These are phyloP conservation scores for Oscheius onirici DNA, from an alignment of 2,888 invertebrate species.

Conservation along the genomic window DNA sequence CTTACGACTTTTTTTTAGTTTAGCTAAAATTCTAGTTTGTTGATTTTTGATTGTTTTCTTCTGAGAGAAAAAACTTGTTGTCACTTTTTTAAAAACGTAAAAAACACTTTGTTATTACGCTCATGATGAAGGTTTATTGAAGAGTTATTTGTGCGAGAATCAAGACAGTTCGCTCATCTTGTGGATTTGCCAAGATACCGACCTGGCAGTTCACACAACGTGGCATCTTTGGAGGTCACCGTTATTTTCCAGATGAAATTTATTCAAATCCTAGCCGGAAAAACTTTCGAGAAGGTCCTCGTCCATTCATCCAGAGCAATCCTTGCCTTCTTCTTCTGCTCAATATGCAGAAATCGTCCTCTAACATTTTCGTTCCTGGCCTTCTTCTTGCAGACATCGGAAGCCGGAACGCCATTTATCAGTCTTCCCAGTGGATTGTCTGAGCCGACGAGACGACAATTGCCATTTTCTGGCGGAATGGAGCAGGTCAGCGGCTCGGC, in stretches of 20 bases:
- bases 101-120: no score
- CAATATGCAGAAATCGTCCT: conserved; percentile 25
- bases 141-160: no score
- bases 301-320: conserved; percentile 9
- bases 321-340: conserved; percentile 14
- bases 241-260: conserved; percentile 12
- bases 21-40: conserved; percentile 20
- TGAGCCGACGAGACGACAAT: background rate
- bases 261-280: background rate
- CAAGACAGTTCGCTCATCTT: no score
- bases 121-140: no score
- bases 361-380: conserved; percentile 11
- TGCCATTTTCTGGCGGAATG: background rate
- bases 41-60: conserved; percentile 6
- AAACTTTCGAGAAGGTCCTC: background rate
- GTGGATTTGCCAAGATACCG: no score
- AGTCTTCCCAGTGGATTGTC: conserved; percentile 17
- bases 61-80: no score
- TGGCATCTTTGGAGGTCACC: background rate
- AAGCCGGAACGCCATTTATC: conserved; percentile 7
- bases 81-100: no score
- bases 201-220: no score
- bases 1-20: background rate
- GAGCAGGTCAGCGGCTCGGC: background rate
- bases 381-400: background rate